These are phyloP conservation scores for Trogon melanurus DNA, from an alignment of 2,113 vertebrate genomes.

Conservation along the genomic window DNA sequence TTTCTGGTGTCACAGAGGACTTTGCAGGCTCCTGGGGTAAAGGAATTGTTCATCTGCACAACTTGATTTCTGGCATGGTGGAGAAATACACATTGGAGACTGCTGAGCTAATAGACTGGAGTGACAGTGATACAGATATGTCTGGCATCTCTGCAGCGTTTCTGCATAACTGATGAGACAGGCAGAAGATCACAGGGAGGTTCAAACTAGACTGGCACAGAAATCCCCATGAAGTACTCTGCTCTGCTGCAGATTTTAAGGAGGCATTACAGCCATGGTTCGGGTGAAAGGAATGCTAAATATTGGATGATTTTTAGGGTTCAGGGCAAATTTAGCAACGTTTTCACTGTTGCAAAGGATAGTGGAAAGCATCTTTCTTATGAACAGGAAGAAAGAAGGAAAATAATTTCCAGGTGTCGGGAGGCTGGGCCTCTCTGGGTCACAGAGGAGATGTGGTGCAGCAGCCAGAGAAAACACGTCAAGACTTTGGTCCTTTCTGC, in stretches of 20 bases:
- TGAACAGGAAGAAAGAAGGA: background rate
- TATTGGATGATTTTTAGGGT: background rate
- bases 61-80: background rate
- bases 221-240: background rate
- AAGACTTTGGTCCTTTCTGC: background rate
- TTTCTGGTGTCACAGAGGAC: background rate
- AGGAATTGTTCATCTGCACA: background rate
- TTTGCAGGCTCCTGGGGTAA: background rate
- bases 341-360: background rate
- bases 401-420: background rate
- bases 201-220: background rate
- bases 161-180: background rate
- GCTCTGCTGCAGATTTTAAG: background rate
- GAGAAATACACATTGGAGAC: background rate
- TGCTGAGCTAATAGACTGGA: background rate
- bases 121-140: background rate
- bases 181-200: background rate
- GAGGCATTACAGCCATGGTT: background rate
- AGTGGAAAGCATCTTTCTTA: background rate
- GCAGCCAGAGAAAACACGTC: background rate
- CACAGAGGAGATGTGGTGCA: accelerated
- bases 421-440: background rate
- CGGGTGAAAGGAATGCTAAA: background rate
- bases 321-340: background rate
- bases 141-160: background rate